These are phyloP conservation scores for Entomyzon cyanotis DNA, from an alignment of 2,113 vertebrate species.

Conservation along the genomic window DNA sequence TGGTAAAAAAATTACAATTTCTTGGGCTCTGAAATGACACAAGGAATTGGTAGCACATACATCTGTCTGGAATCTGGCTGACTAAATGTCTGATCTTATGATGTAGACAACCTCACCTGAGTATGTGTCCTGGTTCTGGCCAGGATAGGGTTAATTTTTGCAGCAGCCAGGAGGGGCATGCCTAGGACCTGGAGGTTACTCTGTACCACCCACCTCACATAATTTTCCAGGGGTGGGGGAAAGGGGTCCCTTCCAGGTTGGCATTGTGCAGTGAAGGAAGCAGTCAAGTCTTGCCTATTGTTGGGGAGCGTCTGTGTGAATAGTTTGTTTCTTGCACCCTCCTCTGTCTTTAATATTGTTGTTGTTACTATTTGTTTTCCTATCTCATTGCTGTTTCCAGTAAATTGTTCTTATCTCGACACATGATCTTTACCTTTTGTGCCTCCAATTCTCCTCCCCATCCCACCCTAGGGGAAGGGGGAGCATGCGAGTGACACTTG, in stretches of 20 bases:
- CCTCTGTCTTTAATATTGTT: not conserved
- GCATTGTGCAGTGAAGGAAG: rapidly evolving
- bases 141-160: not conserved
- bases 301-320: not conserved
- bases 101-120: not conserved
- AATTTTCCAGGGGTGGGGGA: not conserved
- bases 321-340: not conserved
- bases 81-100: not conserved
- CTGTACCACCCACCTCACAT: not conserved
- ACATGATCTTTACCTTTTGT: not conserved
- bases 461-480: not conserved
- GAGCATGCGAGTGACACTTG: too few species aligned
- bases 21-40: not conserved
- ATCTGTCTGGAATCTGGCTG: not conserved
- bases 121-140: not conserved
- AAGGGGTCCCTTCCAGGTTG: rapidly evolving
- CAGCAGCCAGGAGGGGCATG: not conserved
- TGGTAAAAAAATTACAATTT: not conserved
- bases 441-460: not conserved
- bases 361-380: not conserved
- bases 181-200: not conserved
- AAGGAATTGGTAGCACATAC: not conserved
- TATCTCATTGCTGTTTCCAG: not conserved
- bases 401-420: not conserved
- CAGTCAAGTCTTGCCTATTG: rapidly evolving